Evolutionary conservation across 2,113 vertebrate species (phyloP).

Genomic region (Notarius lentiginosus): DNA sequence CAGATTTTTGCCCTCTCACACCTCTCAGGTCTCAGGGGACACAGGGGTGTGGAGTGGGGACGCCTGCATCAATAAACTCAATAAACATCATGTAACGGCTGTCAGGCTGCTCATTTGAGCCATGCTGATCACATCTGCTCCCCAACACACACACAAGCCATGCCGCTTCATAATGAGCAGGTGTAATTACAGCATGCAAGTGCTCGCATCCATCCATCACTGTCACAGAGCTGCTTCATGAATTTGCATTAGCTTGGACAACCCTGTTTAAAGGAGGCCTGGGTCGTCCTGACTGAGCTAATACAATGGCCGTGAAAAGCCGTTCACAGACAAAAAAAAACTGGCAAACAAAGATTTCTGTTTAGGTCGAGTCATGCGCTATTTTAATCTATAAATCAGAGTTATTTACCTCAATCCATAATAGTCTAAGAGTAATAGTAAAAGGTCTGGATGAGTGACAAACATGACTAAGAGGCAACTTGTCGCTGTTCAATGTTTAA

Average conservation of each 20-base stretch:
- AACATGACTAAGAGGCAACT: neutral
- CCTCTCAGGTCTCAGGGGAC: conserved; percentile 19
- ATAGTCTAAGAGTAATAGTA: neutral
- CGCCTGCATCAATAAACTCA: conserved; percentile 3
- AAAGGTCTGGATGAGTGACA: neutral
- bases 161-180: conserved; percentile 66
- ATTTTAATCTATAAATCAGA: neutral
- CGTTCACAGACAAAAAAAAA: neutral
- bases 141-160: conserved; percentile 21
- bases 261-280: conserved; percentile 6
- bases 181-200: conserved; percentile 52
- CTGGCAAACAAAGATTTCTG: neutral
- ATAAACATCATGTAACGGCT: conserved; percentile 24
- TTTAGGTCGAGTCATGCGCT: neutral
- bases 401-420: neutral
- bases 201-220: conserved; percentile 47
- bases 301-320: conserved; percentile 3
- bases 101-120: conserved; percentile 47
- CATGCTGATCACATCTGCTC: conserved; percentile 34
- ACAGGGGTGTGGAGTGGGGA: conserved; percentile 7
- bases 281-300: conserved; percentile 20
- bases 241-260: conserved; percentile 47
- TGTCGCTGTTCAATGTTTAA: neutral
- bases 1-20: neutral
- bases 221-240: conserved; percentile 52